These are phyloP conservation scores for Phoxinus phoxinus DNA, from an alignment of 2,113 vertebrate genomes.

Conservation along the genomic window DNA sequence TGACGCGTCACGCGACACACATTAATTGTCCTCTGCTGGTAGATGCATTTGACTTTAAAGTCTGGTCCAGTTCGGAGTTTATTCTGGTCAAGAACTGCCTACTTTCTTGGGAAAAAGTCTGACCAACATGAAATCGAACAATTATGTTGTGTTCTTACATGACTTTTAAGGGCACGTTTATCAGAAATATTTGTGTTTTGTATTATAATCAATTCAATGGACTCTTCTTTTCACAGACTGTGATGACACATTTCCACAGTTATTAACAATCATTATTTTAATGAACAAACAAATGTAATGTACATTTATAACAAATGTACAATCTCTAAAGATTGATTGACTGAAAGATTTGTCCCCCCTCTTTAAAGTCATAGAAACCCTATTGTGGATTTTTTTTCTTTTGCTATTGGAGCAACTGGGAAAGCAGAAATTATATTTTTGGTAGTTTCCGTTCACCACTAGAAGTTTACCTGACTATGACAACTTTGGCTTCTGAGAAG, in stretches of 20 bases:
- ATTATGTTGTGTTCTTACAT: background rate
- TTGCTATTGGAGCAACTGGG: no score
- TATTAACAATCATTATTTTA: no score
- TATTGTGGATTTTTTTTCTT: no score
- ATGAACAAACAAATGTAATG: background rate
- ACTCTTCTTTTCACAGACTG: background rate
- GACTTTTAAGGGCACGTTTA: background rate
- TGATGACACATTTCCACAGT: background rate
- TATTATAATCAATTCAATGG: background rate
- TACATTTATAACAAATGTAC: background rate
- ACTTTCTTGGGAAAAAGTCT: background rate
- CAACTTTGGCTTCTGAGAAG: no score
- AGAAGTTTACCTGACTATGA: no score
- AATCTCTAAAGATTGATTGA: no score
- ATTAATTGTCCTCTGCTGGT: background rate
- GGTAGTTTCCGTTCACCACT: no score
- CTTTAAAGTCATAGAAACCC: no score
- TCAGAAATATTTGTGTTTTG: background rate
- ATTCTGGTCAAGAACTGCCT: background rate
- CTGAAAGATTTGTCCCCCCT: no score
- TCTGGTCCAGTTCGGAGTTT: background rate
- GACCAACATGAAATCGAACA: background rate
- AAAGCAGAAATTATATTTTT: no score
- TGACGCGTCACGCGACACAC: background rate
- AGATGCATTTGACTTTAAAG: background rate